Evolutionary conservation across 2,113 vertebrate species (phyloP).

Genomic region (Heterotis niloticus): DNA sequence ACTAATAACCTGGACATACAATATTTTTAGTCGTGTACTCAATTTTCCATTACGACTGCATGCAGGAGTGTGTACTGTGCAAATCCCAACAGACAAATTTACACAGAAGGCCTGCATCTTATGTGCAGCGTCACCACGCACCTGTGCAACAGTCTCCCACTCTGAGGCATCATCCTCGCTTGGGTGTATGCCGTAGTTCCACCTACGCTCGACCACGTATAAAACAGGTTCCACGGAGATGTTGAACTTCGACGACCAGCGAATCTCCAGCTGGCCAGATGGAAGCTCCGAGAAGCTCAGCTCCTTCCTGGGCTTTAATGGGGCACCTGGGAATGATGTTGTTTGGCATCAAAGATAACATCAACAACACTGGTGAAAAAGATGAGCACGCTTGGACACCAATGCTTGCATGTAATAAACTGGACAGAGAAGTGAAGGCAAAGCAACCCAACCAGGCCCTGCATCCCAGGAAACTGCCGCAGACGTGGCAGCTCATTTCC

Average conservation of each 20-base stretch:
- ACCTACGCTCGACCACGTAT: slow-evolving; percentile 79
- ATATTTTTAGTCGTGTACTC: no score
- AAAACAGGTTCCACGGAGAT: slow-evolving; percentile 84
- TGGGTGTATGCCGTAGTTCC: slow-evolving; percentile 89
- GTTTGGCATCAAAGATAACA: no score
- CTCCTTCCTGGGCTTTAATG: slow-evolving; percentile 85
- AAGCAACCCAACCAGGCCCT: no score
- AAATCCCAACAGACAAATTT: background rate
- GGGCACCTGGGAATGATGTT: slow-evolving; percentile 71
- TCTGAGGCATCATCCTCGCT: slow-evolving; percentile 78
- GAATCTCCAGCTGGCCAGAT: slow-evolving; percentile 73
- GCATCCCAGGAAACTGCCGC: no score
- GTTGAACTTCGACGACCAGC: slow-evolving; percentile 87
- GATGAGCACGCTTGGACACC: no score
- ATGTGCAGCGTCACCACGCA: slow-evolving; percentile 33
- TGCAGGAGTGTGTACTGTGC: background rate
- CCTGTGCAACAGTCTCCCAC: slow-evolving; percentile 83
- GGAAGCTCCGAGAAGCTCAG: slow-evolving; percentile 71
- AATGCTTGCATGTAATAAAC: no score
- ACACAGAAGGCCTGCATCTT: background rate
- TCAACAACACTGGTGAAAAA: no score
- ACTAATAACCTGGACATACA: no score
- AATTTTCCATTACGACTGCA: no score
- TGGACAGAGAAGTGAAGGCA: no score
- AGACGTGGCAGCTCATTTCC: no score